Evolutionary conservation across 2,888 invertebrate species (phyloP).

Genomic region (Papilio gigon): DNA sequence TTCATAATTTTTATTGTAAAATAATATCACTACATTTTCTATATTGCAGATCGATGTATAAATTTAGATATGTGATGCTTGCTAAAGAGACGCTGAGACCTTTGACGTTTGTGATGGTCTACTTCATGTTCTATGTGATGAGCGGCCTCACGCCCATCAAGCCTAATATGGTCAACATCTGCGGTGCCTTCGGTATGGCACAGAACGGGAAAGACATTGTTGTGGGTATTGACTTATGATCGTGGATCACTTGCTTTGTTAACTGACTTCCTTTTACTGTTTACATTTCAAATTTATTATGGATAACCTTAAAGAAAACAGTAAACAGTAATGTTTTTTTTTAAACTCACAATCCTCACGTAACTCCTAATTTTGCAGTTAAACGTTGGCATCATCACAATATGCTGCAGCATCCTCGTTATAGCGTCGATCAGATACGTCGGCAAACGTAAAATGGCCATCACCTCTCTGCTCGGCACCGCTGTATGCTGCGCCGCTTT

Average conservation of each 20-base stretch:
- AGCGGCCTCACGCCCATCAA: conserved; percentile 77
- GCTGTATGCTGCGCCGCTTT: conserved; percentile 62
- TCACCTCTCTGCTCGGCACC: conserved; percentile 63
- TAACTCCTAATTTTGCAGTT: conserved; percentile 61
- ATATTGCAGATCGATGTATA: conserved; percentile 59
- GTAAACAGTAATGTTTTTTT: too few relatives aligned
- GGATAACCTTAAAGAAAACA: too few relatives aligned
- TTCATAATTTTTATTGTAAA: background rate
- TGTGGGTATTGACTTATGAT: conserved; percentile 56
- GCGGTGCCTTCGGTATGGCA: conserved; percentile 73
- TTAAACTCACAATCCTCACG: background rate
- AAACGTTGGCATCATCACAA: conserved; percentile 73
- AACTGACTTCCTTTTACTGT: background rate
- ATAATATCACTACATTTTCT: background rate
- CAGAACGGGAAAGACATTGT: conserved; percentile 68
- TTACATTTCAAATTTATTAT: too few relatives aligned
- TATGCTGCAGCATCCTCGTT: conserved; percentile 67
- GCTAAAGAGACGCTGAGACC: conserved; percentile 80
- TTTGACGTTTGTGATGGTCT: conserved; percentile 69
- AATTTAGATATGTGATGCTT: conserved; percentile 71
- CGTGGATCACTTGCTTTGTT: background rate
- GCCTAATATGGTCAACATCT: conserved; percentile 81
- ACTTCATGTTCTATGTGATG: conserved; percentile 79
- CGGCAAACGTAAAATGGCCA: conserved; percentile 71
- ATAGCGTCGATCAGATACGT: conserved; percentile 66